Percentiles rank a stretch among this genome's conserved stretches.
phyloP scores from a whole-genome alignment of 2,113 vertebrate species.

The Leptodactylus fuscus region DNA sequence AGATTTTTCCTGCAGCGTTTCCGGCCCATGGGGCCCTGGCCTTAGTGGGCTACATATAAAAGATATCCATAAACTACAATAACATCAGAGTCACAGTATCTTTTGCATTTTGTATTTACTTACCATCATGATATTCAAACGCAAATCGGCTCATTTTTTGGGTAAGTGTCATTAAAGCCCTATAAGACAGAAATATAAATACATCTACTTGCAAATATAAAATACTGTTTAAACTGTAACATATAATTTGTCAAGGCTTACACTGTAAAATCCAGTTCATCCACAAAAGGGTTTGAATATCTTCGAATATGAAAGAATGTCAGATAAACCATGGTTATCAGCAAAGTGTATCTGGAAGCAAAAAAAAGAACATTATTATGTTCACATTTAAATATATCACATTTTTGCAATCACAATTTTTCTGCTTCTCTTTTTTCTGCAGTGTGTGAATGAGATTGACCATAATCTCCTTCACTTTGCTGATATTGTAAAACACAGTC shows the following conservation, averaged over 20 bases:
- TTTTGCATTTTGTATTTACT: no score
- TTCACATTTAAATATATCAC: not conserved
- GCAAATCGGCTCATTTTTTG: slow-evolving; percentile 63
- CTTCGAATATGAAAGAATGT: slow-evolving; percentile 59
- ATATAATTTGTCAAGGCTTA: slow-evolving; percentile 20
- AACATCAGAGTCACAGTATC: no score
- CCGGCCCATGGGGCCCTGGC: no score
- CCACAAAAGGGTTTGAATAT: slow-evolving; percentile 27
- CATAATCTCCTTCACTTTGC: no score
- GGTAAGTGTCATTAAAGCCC: slow-evolving; percentile 62
- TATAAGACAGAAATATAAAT: slow-evolving; percentile 23
- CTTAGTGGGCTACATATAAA: not conserved
- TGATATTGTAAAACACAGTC: no score
- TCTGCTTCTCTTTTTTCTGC: not conserved
- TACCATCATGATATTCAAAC: slow-evolving; percentile 63
- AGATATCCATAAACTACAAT: not conserved
- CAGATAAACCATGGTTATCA: slow-evolving; percentile 59
- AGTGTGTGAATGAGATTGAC: no score
- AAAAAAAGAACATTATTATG: not conserved
- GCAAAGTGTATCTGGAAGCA: slow-evolving; percentile 56
- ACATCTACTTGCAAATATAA: not conserved
- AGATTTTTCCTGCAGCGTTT: no score
- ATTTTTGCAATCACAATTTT: not conserved
- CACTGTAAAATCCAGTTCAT: slow-evolving; percentile 61
- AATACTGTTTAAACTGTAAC: not conserved